Evolutionary conservation across 2,888 invertebrate genomes (phyloP).

Genomic region (Augochlorella aurata): DNA sequence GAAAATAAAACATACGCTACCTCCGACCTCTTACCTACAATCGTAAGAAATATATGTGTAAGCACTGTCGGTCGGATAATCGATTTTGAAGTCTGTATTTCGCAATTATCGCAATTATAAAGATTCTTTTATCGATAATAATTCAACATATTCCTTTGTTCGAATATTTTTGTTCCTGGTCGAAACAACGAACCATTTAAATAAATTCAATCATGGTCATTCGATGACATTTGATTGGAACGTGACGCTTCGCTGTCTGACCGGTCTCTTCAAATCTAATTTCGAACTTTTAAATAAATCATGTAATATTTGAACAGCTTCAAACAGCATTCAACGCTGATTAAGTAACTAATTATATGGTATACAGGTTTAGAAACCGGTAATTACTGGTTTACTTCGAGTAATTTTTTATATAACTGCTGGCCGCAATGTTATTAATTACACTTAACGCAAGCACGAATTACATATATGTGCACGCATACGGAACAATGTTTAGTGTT

Average conservation of each 20-base stretch:
- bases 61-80: not conserved
- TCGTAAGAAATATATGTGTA: not conserved
- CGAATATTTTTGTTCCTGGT: no score
- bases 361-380: not conserved
- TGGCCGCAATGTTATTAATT: not conserved
- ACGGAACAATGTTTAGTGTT: conserved; percentile 8
- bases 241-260: no score
- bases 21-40: not conserved
- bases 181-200: no score
- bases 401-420: not conserved
- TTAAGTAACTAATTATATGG: not conserved
- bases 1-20: not conserved
- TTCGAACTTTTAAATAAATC: not conserved
- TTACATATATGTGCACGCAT: not conserved
- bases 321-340: not conserved
- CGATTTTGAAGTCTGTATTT: not conserved
- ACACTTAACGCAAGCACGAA: not conserved
- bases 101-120: not conserved
- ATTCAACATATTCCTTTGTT: no score
- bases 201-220: no score
- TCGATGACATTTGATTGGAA: no score
- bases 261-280: not conserved
- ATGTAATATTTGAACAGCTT: not conserved
- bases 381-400: not conserved
- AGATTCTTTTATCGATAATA: no score